phyloP scores from a whole-genome alignment of 2,113 vertebrate species.

The Pithys albifrons region DNA sequence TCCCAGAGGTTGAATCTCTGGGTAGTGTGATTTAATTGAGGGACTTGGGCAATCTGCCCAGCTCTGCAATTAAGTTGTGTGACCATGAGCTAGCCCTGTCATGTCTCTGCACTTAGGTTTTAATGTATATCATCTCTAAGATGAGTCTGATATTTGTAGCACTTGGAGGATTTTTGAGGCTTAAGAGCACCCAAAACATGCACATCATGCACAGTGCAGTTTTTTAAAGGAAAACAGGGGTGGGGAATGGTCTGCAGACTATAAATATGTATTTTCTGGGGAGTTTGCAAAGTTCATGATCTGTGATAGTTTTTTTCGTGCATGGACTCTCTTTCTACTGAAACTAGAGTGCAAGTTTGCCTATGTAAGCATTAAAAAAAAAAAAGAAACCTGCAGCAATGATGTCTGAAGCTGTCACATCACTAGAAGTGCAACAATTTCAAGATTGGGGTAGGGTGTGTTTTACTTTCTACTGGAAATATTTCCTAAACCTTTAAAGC shows the following conservation, averaged over 20 bases:
- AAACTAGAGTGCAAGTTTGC: not conserved
- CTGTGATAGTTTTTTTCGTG: not conserved
- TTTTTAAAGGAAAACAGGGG: not conserved
- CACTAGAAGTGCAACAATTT: not conserved
- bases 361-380: not conserved
- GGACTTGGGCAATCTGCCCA: not conserved
- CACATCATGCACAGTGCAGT: fast-evolving
- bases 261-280: not conserved
- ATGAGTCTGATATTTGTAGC: not conserved
- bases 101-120: not conserved
- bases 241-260: not conserved
- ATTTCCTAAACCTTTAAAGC: not conserved
- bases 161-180: not conserved
- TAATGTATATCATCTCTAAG: not conserved
- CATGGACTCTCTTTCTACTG: not conserved
- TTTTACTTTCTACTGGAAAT: not conserved
- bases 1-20: not conserved
- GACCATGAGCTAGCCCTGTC: not conserved
- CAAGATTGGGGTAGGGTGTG: not conserved
- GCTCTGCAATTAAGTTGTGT: conserved; percentile 2
- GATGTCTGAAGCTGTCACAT: not conserved
- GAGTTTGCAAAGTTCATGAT: not conserved
- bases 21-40: not conserved
- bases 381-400: not conserved
- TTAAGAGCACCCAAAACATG: not conserved